A percentile compares a stretch with the other conserved stretches of the same genome.
Conservation (phyloP, 2,888 invertebrate species). For the Crioceris asparagi region DNA sequence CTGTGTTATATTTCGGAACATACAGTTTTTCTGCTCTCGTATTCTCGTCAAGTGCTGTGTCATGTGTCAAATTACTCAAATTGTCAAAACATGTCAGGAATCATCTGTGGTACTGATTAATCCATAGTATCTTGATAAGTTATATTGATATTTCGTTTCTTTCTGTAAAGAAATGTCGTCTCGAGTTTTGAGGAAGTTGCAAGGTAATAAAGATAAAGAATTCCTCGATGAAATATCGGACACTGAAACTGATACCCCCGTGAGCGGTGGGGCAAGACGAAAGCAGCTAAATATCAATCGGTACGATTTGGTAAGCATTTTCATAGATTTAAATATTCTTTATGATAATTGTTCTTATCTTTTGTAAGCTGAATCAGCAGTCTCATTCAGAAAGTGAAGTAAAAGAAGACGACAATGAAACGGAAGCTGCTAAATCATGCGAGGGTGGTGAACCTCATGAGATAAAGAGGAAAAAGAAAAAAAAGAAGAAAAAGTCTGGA, state of each 20-base stretch:
- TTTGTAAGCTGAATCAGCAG: conserved; percentile 41
- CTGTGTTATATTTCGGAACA: no score
- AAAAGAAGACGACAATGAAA: conserved; percentile 57
- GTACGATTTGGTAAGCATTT: conserved; percentile 55
- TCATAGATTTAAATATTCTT: neutral
- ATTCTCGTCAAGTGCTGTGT: no score
- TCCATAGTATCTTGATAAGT: no score
- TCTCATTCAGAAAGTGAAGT: conserved; percentile 59
- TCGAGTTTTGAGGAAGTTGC: conserved; percentile 53
- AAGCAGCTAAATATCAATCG: conserved; percentile 54
- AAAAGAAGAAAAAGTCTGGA: conserved; percentile 52
- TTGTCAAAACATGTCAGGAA: no score
- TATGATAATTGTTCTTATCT: neutral
- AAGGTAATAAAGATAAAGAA: conserved; percentile 47
- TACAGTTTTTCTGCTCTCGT: no score
- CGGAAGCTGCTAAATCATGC: conserved; percentile 46
- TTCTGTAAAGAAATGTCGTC: no score
- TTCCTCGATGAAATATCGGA: conserved; percentile 42
- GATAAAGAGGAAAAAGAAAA: conserved; percentile 45
- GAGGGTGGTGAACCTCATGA: conserved; percentile 38
- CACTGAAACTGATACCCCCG: conserved; percentile 43
- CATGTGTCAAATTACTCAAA: no score
- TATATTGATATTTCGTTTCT: no score
- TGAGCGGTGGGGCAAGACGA: conserved; percentile 42
- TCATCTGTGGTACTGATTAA: no score